Evolutionary conservation across 2,888 invertebrate genomes (phyloP).

Genomic region (Brenthis ino): DNA sequence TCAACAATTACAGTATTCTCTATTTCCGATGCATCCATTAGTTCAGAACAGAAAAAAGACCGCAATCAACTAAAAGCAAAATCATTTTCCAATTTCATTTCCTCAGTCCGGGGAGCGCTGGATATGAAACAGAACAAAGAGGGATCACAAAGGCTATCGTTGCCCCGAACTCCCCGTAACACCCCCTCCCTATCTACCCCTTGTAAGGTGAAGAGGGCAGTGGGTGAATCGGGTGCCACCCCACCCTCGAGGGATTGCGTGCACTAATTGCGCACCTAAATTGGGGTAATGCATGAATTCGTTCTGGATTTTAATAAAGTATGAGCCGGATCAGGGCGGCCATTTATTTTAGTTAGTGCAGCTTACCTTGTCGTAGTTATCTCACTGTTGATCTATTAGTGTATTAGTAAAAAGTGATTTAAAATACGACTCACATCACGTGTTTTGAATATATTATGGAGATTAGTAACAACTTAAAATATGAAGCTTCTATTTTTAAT

Average conservation of each 20-base stretch:
- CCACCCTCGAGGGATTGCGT: slow-evolving; percentile 57
- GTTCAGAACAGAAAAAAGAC: slow-evolving; percentile 38
- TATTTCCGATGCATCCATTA: slow-evolving; percentile 26
- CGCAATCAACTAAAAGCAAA: slow-evolving; percentile 79
- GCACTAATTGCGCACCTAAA: slow-evolving; percentile 78
- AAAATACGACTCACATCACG: neutral
- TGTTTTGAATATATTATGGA: too few relatives aligned
- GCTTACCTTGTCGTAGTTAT: slow-evolving; percentile 48
- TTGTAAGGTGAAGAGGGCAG: slow-evolving; percentile 40
- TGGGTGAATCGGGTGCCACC: slow-evolving; percentile 43
- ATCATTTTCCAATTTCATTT: slow-evolving; percentile 80
- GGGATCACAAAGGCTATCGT: slow-evolving; percentile 68
- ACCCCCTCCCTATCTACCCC: slow-evolving; percentile 42
- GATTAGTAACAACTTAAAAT: neutral
- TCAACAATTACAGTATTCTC: neutral
- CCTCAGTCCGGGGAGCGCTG: slow-evolving; percentile 62
- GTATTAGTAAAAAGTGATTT: slow-evolving; percentile 4
- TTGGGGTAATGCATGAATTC: slow-evolving; percentile 78
- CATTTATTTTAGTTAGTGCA: slow-evolving; percentile 73
- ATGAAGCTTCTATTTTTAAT: neutral
- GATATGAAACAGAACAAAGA: slow-evolving; percentile 66
- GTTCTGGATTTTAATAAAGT: slow-evolving; percentile 74
- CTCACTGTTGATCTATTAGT: neutral
- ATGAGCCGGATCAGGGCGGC: slow-evolving; percentile 70
- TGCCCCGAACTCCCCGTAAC: slow-evolving; percentile 42